Base-by-base conservation (phyloP, 2,888 invertebrate genomes). In the Eutolmus rufibarbis region DNA sequence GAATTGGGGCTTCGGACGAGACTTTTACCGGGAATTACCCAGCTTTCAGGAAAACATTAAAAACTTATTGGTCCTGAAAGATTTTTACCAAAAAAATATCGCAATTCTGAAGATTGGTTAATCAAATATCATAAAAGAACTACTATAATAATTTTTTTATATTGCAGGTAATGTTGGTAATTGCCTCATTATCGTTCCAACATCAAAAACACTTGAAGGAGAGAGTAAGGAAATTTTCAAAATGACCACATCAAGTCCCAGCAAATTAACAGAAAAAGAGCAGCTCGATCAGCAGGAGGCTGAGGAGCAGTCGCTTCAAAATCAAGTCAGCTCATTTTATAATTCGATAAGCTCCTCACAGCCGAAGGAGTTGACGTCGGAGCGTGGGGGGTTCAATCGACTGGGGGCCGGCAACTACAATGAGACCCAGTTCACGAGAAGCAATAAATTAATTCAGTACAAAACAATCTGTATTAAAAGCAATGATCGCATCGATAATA, bases 341-440 rank as follows among this genome's bases (percentile, higher is more conserved):
- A 84, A 84, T 84, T 66, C 84, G 19, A 84, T 84, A 12, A 84
- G 16, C 4, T 43, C 84, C 9, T 74, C 84, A 14, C 84, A 84
- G 40, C 84, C 84, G 19, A 84, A 84, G 37, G 84, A 84, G 74
- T 40, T 84, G 8, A 31, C 74, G 16, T 28, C 84, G 1, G 74
- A 74, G 1, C n/a, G 19, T 3, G 43, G 43, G 43, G 19, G 16
- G 14, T 66, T 28, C 12, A 66, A 56, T 4, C 43, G 43, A 16
- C 4, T 46, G 56, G 19, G 57, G 16, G 19, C 7, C 14, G 5
- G 12, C 23, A 46, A 31, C 12, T 74, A 19, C 12, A 74, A 23
- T 28, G 84, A 84, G 4, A 16, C 0, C 23, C 84, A 66, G 34
- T 84, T 57, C 14, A 84, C 9, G 19, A 66, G 43, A 57, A 84